Evolutionary conservation across 2,797 vertebrate species (phyloP), one percentile per base, ranked within the genome.

Genomic region (Urosaurus nigricauda): DNA sequence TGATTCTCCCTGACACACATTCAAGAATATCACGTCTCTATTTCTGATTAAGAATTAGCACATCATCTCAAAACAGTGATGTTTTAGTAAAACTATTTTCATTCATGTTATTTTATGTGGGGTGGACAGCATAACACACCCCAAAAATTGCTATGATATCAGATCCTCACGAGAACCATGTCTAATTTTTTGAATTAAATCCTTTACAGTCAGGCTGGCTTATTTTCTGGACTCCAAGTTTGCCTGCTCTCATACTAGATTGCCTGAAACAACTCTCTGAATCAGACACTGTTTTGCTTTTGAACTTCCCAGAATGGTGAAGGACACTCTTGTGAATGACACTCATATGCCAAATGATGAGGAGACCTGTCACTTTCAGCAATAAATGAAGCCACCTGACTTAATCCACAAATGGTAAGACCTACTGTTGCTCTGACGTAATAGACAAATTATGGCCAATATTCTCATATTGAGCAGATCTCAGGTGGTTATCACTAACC

Each of bases 401-500:
- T 32, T 68, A 26, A 68, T 68, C 9, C 65, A 68, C 26, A 68
- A 68, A 68, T 29, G 19, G 60, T 13, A 47, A 16, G 16, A 7
- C 35, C 0, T n/a, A 35, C 3, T 32, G 0, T 19, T 7, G 21
- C 47, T 13, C 26, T 71, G 78, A 40, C 56, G n/a, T 58, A 29
- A 63, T 40, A 58, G 0, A 11, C 9, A 63, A 12, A 32, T n/a
- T 2, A 21, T 13, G 24, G 24, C 26, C 12, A 80, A 40, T 16
- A 11, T 6, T 29, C 32, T 68, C 21, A 26, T 13, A 37, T 0
- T 13, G 17, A 17, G 73, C 2, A 91, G 40, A 51, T 5, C 37
- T 71, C 29, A 58, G 21, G 32, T 63, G 35, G 1, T 56, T 79
- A 14, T 73, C 81, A 87, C 96, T 92, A 81, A 99, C 99, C 98